Percentiles rank a stretch among this genome's conserved stretches.
Evolutionary conservation across 2,113 vertebrate genomes (phyloP).

Genomic region (Reinhardtius hippoglossoides): DNA sequence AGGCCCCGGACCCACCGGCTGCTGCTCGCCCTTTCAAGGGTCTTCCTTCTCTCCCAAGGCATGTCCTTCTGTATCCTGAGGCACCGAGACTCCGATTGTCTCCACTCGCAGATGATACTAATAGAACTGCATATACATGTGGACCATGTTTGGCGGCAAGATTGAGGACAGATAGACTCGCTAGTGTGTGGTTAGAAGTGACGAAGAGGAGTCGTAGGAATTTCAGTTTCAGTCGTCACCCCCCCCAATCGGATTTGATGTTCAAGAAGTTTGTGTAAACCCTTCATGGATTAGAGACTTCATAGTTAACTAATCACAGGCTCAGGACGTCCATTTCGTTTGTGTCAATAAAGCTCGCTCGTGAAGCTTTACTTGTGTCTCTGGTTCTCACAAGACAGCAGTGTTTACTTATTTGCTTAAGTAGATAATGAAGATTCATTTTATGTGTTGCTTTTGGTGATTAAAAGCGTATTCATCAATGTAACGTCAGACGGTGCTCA

Average conservation of each 20-base stretch:
- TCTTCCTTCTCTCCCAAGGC: conserved; percentile 62
- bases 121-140: background rate
- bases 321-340: conserved; percentile 24
- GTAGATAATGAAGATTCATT: conserved; percentile 76
- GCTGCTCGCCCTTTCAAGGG: conserved; percentile 58
- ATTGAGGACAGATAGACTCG: conserved; percentile 8
- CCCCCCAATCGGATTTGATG: conserved; percentile 7
- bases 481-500: conserved; percentile 68
- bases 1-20: conserved; percentile 71
- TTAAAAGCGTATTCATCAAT: conserved; percentile 80
- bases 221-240: background rate
- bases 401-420: conserved; percentile 59
- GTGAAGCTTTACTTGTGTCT: conserved; percentile 29
- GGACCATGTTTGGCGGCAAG: background rate
- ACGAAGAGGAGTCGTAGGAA: conserved; percentile 2
- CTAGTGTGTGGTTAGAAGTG: background rate
- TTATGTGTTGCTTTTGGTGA: conserved; percentile 77
- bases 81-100: conserved; percentile 28
- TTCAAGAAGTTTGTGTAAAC: conserved; percentile 21
- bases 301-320: conserved; percentile 26
- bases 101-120: conserved; percentile 35
- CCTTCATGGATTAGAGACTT: conserved; percentile 6
- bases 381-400: conserved; percentile 37
- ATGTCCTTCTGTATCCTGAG: conserved; percentile 43
- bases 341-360: conserved; percentile 34